Evolutionary conservation across 2,113 vertebrate genomes (phyloP), one percentile per base, ranked within the genome.

Genomic region (Megaceryle maxima): DNA sequence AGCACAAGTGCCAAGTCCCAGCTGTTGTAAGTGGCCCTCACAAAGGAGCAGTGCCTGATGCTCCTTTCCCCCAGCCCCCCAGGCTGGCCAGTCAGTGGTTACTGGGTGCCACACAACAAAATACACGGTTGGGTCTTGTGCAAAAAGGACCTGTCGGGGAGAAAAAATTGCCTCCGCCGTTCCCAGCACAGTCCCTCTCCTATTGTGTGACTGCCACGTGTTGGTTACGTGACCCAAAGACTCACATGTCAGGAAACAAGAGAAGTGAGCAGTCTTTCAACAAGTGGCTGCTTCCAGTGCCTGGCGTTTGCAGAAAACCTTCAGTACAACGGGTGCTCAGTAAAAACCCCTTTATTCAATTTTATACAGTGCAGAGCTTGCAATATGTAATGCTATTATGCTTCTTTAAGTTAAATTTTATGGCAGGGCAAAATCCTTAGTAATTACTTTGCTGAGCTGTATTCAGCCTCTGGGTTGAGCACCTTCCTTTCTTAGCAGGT

Each of bases 161-260:
- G 39, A 25, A 80, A 79, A 78, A 64, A 20, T 17, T 88, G 73
- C 4, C 3, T 50, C 10, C 0, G 0, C n/a, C 72, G 50, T 16
- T 82, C 55, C 43, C 35, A 56, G 1, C n/a, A n/a, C 2, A 67
- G 60, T 41, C 41, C 16, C 28, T 75, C 12, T 29, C 37, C n/a
- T 43, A 3, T 2, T 74, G 60, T 67, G 64, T 64, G 69, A 63
- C 56, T 39, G 18, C 48, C 60, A 64, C 48, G 60, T 83, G 37
- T 76, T 60, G 64, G 64, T 46, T 91, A 87, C 33, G 3, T 6
- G 83, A 84, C 43, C 68, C 76, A 29, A 44, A 44, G 86, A 83
- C 88, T 94, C 74, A 67, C 43, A 29, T 18, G 62, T 75, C 92
- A 90, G 72, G 83, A 88, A 77, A 83, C 72, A 73, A 77, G 72